phyloP scores from a whole-genome alignment of 2,113 vertebrate genomes.

The Mesoclemmys tuberculata region DNA sequence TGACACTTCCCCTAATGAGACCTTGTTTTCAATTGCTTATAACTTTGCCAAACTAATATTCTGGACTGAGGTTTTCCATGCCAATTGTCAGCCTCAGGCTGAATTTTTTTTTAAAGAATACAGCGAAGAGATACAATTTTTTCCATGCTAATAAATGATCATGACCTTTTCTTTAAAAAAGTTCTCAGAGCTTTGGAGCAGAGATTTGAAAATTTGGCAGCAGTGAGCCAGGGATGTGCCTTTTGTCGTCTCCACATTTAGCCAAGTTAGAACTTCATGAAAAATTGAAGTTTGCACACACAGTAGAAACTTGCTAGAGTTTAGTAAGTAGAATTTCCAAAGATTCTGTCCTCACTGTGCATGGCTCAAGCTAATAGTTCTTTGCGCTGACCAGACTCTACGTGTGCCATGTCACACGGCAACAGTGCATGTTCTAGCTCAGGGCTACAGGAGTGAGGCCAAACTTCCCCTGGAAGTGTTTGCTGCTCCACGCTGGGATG shows the following conservation, averaged over 20 bases:
- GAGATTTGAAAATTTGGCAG: neutral
- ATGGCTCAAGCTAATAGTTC: neutral
- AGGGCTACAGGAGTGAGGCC: neutral
- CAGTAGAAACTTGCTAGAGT: neutral
- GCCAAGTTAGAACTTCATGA: neutral
- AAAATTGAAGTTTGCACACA: neutral
- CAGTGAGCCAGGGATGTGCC: neutral
- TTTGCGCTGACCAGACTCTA: neutral
- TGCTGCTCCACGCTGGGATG: neutral
- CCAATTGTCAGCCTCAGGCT: neutral
- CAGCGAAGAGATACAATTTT: neutral
- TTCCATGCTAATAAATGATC: neutral
- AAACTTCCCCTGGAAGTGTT: neutral
- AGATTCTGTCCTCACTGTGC: neutral
- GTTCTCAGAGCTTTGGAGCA: neutral
- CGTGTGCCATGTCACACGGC: neutral
- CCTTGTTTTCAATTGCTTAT: neutral
- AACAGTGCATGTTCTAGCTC: neutral
- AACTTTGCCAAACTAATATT: neutral
- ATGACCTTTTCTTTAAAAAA: neutral
- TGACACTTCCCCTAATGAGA: neutral
- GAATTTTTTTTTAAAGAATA: neutral
- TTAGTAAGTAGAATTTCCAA: neutral
- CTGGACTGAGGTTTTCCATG: neutral
- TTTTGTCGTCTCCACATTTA: neutral